Evolutionary conservation across 2,797 vertebrate species (phyloP), one percentile per base, ranked within the genome.

Genomic region (Bryconaethiops microstoma): DNA sequence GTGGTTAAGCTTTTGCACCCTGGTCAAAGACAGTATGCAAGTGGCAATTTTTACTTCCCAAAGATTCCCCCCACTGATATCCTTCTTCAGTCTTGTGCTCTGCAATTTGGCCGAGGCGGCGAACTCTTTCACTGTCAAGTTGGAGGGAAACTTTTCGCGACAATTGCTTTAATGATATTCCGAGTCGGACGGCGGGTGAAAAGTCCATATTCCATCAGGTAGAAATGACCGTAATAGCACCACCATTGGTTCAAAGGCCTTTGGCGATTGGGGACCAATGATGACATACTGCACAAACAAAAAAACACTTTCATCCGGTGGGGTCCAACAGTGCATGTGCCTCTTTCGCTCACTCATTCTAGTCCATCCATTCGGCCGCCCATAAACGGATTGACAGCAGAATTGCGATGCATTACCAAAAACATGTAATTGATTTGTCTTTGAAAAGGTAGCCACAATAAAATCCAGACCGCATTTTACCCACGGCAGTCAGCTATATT

Each of bases 1-100:
- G 92, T 91, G 93, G 87, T 91, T 90, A 91, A 93, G 89, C 91
- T 83, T 92, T 90, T 89, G 89, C 90, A 90, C 88, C 62, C 70
- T 70, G 90, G 92, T 94, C 91, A 92, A 93, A 94, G 92, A 94
- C 92, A 92, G 92, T 93, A 92, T 92, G 92, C 92, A 90, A 94
- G 92, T 91, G 92, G 90, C 92, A 94, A 94, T 95, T 93, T 93
- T 89, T 91, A 91, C 90, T 91, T 88, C 86, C 86, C 88, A 86
- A 91, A 92, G 92, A 93, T 92, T 90, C 90, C 90, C 77, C 88
- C 74, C 76, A 74, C 84, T 25, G 92, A 93, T 93, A 92, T 90
- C 91, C 91, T 92, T 94, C 92, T 91, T 79, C 70, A 79, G 76
- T 91, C 86, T 85, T 88, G 88, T 86, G 82, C 91, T 85, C 86